Percentiles rank a stretch among this genome's conserved stretches.
These are phyloP conservation scores for Merops nubicus DNA, from an alignment of 2,113 vertebrate species.

Conservation along the genomic window DNA sequence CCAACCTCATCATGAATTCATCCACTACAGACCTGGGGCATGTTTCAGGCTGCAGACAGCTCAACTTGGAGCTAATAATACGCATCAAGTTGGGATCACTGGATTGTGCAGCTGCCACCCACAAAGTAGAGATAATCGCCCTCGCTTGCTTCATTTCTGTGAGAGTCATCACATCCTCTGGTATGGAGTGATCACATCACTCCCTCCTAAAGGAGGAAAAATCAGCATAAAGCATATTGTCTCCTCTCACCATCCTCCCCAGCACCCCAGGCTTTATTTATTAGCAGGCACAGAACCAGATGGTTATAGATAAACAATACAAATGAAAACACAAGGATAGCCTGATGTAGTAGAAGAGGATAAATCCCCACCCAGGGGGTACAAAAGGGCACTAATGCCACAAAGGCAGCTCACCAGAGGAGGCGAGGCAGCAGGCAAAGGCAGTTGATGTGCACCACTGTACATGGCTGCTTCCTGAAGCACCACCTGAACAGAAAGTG, in stretches of 20 bases:
- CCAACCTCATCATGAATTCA: neutral
- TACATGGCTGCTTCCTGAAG: neutral
- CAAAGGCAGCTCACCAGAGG: neutral
- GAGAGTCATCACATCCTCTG: neutral
- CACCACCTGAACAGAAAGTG: neutral
- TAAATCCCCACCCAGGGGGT: slow-evolving; percentile 13
- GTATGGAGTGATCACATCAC: neutral
- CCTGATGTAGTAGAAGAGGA: neutral
- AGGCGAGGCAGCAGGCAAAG: neutral
- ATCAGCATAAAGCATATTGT: neutral
- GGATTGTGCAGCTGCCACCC: slow-evolving; percentile 23
- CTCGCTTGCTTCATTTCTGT: neutral
- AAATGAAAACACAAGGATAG: neutral
- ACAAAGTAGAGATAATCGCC: neutral
- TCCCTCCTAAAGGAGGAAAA: neutral
- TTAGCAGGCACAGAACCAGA: slow-evolving; percentile 12
- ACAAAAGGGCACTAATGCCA: neutral
- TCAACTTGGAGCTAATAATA: neutral
- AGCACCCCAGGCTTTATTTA: neutral
- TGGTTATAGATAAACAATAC: neutral
- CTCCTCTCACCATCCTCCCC: neutral
- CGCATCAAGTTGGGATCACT: neutral
- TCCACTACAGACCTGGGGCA: neutral
- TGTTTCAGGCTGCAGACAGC: slow-evolving; percentile 1
- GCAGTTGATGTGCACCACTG: fast-evolving